Percentiles rank a stretch among this genome's conserved stretches.
Conservation (phyloP, 2,888 invertebrate genomes). For the Ditula angustiorana region DNA sequence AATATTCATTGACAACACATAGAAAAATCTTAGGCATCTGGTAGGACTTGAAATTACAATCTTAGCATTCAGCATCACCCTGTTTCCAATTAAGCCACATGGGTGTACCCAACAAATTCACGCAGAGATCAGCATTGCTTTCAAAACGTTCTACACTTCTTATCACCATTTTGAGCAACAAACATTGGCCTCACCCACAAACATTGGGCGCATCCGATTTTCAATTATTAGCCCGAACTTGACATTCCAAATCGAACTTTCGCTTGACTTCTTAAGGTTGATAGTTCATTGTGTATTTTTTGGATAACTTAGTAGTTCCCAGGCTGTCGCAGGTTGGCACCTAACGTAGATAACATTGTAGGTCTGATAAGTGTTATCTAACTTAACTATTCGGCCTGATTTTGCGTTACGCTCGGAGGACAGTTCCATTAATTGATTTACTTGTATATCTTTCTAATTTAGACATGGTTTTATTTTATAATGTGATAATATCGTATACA, state of each 20-base stretch:
- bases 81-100: slow-evolving; percentile 1
- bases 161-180: slow-evolving; percentile 11
- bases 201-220: slow-evolving; percentile 19
- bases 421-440: no score
- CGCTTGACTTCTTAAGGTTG: slow-evolving; percentile 33
- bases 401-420: slow-evolving; percentile 3
- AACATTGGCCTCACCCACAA: slow-evolving; percentile 5
- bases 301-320: slow-evolving; percentile 61
- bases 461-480: no score
- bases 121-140: neutral
- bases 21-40: no score
- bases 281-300: slow-evolving; percentile 29
- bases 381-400: slow-evolving; percentile 51
- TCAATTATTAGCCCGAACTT: neutral
- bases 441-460: no score
- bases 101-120: neutral
- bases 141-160: slow-evolving; percentile 12
- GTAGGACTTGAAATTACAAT: no score
- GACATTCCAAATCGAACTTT: neutral
- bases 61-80: no score
- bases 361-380: slow-evolving; percentile 60
- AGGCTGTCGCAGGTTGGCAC: slow-evolving; percentile 54
- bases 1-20: no score
- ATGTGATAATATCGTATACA: no score
- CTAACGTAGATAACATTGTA: slow-evolving; percentile 58